These are phyloP conservation scores for Lithophane semibrunnea DNA, from an alignment of 2,888 invertebrate genomes.

Conservation along the genomic window DNA sequence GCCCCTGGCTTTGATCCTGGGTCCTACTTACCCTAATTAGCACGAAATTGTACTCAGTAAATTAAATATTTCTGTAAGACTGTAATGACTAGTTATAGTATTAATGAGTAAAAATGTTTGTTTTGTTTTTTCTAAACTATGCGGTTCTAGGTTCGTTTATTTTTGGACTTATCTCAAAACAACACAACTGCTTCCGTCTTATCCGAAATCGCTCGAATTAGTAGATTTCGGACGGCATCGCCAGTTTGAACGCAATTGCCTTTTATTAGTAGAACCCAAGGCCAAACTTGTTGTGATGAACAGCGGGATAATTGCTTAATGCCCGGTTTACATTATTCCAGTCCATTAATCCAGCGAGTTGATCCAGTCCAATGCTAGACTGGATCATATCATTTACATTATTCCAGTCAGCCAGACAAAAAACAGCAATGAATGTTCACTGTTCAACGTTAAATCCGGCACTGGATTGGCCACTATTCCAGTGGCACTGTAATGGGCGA, in stretches of 20 bases:
- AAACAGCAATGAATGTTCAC: no score
- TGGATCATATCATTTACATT: no score
- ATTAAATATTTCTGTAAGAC: neutral
- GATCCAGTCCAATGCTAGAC: neutral
- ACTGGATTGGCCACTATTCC: no score
- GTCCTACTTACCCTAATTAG: no score
- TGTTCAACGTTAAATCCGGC: no score
- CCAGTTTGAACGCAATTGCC: neutral
- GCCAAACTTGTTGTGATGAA: conserved; percentile 15
- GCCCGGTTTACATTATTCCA: neutral
- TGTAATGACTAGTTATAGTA: neutral
- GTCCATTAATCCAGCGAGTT: neutral
- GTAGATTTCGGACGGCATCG: neutral
- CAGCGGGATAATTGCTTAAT: neutral
- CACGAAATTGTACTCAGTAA: neutral
- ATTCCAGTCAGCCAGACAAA: no score
- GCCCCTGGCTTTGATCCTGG: neutral
- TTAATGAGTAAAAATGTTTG: neutral
- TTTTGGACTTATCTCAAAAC: neutral
- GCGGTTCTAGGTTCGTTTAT: neutral
- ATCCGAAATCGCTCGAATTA: neutral
- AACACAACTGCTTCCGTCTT: neutral
- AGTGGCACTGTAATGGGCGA: no score
- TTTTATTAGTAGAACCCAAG: conserved; percentile 22
- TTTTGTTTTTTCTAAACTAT: neutral